phyloP scores from a whole-genome alignment of 1,140 invertebrate genomes.

The Drosophila teissieri region DNA sequence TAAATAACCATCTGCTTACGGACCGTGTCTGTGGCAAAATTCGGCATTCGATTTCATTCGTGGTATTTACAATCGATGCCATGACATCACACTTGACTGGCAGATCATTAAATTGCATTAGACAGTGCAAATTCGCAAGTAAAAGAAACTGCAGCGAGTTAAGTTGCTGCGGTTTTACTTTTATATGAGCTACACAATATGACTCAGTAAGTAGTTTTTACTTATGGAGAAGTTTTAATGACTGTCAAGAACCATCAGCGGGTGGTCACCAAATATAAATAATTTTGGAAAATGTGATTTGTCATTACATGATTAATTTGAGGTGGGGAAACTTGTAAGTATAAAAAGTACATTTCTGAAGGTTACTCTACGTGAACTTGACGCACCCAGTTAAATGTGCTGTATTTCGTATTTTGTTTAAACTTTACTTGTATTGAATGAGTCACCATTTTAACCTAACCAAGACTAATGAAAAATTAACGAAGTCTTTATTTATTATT shows the following conservation, averaged over 20 bases:
- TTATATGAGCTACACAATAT: neutral
- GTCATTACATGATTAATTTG: constrained; percentile 45
- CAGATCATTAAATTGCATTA: constrained; percentile 34
- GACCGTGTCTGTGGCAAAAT: constrained; percentile 52
- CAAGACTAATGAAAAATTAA: neutral
- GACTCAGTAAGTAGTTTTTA: constrained; percentile 20
- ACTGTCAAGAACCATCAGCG: constrained; percentile 19
- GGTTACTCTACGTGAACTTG: constrained; percentile 9
- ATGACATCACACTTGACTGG: constrained; percentile 57
- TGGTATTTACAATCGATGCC: constrained; percentile 33
- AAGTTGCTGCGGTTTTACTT: constrained; percentile 26
- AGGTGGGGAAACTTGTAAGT: constrained; percentile 10
- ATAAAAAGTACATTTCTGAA: neutral
- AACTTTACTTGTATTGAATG: neutral
- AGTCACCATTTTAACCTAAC: constrained; percentile 4
- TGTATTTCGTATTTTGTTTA: neutral
- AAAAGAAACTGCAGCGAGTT: constrained; percentile 15
- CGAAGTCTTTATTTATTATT: too few species aligned
- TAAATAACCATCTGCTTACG: constrained; percentile 72
- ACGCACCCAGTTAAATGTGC: constrained; percentile 20
- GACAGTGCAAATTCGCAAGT: constrained; percentile 26
- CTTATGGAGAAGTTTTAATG: constrained; percentile 28
- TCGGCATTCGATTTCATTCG: constrained; percentile 66
- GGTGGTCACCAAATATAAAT: constrained; percentile 31
- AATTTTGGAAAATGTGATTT: constrained; percentile 37